These are phyloP conservation scores for Cyclopterus lumpus DNA, from an alignment of 2,797 vertebrate genomes.

Conservation along the genomic window DNA sequence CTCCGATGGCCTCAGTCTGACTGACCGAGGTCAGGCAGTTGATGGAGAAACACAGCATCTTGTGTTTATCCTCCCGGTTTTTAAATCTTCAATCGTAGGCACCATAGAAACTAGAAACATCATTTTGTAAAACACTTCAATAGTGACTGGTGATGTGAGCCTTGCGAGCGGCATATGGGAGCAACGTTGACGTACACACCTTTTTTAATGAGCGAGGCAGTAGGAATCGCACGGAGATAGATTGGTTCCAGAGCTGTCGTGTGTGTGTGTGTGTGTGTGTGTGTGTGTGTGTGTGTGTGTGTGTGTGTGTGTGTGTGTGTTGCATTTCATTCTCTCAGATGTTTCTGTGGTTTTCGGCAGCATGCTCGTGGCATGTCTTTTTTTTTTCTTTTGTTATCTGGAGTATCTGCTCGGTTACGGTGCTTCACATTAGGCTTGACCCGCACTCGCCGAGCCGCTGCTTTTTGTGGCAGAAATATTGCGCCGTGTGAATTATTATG, in stretches of 20 bases:
- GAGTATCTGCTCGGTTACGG: slow-evolving; percentile 36
- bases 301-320: too few relatives aligned
- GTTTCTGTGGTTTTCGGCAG: slow-evolving; percentile 2
- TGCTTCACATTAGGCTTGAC: slow-evolving; percentile 55
- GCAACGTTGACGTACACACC: background rate
- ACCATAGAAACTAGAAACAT: background rate
- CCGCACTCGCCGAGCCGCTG: slow-evolving; percentile 53
- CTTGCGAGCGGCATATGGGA: background rate
- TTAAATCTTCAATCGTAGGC: background rate
- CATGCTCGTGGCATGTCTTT: slow-evolving; percentile 10
- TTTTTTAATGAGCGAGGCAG: slow-evolving; percentile 24
- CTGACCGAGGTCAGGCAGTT: slow-evolving; percentile 3
- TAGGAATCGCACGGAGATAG: slow-evolving; percentile 45
- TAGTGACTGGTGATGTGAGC: background rate
- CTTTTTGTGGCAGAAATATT: slow-evolving; percentile 40
- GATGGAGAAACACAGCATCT: background rate
- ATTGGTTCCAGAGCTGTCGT: slow-evolving; percentile 30
- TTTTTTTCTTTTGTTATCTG: too few relatives aligned
- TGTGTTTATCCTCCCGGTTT: background rate
- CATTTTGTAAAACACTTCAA: background rate
- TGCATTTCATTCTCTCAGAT: slow-evolving; percentile 31
- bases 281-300: too few relatives aligned
- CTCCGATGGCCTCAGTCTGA: background rate
- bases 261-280: too few relatives aligned
- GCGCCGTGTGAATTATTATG: slow-evolving; percentile 57